Evolutionary conservation across 2,888 invertebrate genomes (phyloP), one percentile per base, ranked within the genome.

Genomic region (Stenchaetothrips biformis): DNA sequence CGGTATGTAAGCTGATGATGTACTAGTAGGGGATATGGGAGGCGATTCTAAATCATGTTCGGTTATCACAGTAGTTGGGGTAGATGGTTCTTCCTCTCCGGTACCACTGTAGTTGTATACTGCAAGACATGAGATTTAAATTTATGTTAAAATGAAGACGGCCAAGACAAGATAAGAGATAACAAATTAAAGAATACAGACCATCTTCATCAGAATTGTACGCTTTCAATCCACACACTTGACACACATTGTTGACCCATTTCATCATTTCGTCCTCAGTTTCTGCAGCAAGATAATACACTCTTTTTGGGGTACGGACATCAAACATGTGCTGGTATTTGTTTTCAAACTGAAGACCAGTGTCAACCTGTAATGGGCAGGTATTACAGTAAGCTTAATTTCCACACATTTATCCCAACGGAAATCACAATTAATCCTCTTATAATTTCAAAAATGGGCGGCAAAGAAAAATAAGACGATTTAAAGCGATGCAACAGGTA

Each of bases 201-300:
- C 86, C 87, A 3, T 87, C 84, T 48, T 89, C 88, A 81, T 91
- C 89, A 81, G 91, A 91, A 16, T 91, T 91, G 11, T 91, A 91
- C 2, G 94, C 92, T 85, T 94, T 92, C 82, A 96, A 88, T 79
- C 95, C 95, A 87, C 97, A 98, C 77, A 96, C 96, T 87, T 93
- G 92, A 87, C 98, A 98, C 83, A 98, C 94, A 82, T 94, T 95
- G 85, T 95, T 94, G 13, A 98, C 97, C 98, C 98, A 98, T 86
- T 93, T 93, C 84, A 93, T 94, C 97, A 98, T 97, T 85, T 97
- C 97, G 78, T 91, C 90, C 86, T 97, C 96, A 53, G 93, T 93
- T 84, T 97, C 96, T 0, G 97, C 96, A 81, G 97, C 97, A 83
- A 98, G 89, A 87, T 96, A 97, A 86, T 97, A 98, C 53, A 93